phyloP scores from a whole-genome alignment of 1,140 invertebrate genomes.

The Trichomalopsis sarcophagae region DNA sequence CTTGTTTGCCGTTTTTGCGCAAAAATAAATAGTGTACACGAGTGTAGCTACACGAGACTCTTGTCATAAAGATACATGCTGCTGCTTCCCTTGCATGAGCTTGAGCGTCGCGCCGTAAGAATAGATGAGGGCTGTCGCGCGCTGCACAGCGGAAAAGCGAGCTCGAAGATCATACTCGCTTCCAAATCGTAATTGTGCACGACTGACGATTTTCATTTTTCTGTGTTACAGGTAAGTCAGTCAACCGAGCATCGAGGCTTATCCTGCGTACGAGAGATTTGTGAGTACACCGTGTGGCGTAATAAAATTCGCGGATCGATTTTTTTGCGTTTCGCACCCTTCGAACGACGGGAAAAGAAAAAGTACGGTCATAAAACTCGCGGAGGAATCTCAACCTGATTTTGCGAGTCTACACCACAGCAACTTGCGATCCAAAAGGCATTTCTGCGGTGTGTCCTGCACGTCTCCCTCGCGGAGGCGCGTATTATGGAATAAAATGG shows the following conservation, averaged over 20 bases:
- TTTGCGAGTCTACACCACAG: slow-evolving; percentile 49
- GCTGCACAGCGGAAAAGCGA: neutral
- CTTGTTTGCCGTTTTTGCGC: slow-evolving; percentile 43
- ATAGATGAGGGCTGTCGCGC: slow-evolving; percentile 7
- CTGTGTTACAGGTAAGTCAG: slow-evolving; percentile 67
- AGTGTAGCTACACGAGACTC: slow-evolving; percentile 33
- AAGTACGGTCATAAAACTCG: slow-evolving; percentile 53
- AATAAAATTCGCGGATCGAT: neutral
- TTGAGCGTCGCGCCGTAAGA: slow-evolving; percentile 17
- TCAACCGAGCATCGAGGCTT: neutral
- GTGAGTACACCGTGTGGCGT: slow-evolving; percentile 16
- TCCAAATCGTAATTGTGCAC: neutral
- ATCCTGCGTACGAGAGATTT: slow-evolving; percentile 19
- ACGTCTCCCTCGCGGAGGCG: slow-evolving; percentile 55
- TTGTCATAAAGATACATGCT: slow-evolving; percentile 50
- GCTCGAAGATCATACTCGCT: neutral
- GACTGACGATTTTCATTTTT: slow-evolving; percentile 39
- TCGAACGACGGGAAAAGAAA: slow-evolving; percentile 3
- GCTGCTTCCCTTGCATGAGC: slow-evolving; percentile 43
- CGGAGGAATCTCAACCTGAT: slow-evolving; percentile 69
- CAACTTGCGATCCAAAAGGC: slow-evolving; percentile 69
- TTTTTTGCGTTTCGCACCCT: neutral
- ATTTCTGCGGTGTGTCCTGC: slow-evolving; percentile 65
- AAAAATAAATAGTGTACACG: slow-evolving; percentile 47
- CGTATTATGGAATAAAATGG: slow-evolving; percentile 74